Percentiles rank a stretch among this genome's conserved stretches.
phyloP scores from a whole-genome alignment of 2,888 invertebrate species.

The Eristalinus sepulchralis region DNA sequence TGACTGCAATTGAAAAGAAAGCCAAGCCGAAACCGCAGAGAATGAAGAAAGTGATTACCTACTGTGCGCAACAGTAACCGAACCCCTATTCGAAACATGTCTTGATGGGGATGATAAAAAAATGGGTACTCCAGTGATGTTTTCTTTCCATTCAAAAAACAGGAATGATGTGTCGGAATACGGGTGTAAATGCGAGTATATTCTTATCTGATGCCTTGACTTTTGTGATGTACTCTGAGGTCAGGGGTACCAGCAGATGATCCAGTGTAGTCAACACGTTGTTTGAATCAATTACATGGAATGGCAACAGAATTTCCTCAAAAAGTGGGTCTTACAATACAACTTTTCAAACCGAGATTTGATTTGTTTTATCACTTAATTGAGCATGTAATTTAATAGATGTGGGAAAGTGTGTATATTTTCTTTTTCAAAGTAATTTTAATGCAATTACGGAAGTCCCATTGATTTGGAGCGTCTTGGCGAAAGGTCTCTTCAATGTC shows the following conservation, averaged over 20 bases:
- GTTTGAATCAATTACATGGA: conserved; percentile 44
- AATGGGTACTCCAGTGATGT: too few species aligned
- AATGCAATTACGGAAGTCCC: background rate
- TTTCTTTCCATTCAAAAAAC: background rate
- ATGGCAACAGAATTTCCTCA: conserved; percentile 41
- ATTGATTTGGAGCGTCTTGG: too few species aligned
- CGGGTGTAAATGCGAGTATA: conserved; percentile 57
- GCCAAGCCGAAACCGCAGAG: conserved; percentile 1
- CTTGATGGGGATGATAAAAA: background rate
- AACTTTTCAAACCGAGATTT: background rate
- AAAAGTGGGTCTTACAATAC: background rate
- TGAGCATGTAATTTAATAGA: conserved; percentile 37
- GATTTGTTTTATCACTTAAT: conserved; percentile 32
- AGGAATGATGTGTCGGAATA: conserved; percentile 33
- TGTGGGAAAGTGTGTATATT: conserved; percentile 26
- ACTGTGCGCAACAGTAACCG: conserved; percentile 41
- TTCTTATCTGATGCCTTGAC: conserved; percentile 7
- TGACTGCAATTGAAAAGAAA: conserved; percentile 23
- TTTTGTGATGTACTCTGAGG: background rate
- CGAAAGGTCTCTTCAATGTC: too few species aligned
- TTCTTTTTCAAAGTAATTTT: background rate
- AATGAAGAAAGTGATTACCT: conserved; percentile 11
- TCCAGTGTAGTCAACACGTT: conserved; percentile 1
- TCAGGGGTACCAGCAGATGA: conserved; percentile 59
- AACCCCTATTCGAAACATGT: conserved; percentile 55